These are phyloP conservation scores for Uria aalge DNA, from an alignment of 2,113 vertebrate genomes.

Conservation along the genomic window DNA sequence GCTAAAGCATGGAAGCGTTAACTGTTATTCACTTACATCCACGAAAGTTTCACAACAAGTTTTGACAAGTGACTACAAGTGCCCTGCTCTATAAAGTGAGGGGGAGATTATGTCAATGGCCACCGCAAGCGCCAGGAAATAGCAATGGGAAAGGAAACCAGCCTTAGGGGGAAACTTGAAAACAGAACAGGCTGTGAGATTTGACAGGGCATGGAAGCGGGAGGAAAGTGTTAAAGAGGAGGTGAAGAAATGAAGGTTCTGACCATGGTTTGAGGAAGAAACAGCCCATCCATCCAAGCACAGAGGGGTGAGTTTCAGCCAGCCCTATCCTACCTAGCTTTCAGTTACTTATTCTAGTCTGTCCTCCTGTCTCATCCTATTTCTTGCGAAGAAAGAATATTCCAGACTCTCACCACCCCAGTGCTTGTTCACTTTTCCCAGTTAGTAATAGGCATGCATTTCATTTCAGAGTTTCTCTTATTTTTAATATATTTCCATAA, in stretches of 20 bases:
- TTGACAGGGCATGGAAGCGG: neutral
- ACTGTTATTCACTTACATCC: neutral
- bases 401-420: neutral
- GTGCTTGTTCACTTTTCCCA: neutral
- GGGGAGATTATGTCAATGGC: neutral
- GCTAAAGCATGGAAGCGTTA: neutral
- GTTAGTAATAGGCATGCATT: neutral
- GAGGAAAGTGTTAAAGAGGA: neutral
- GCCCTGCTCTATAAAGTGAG: too few species aligned
- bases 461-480: neutral
- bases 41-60: too few species aligned
- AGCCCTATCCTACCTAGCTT: neutral
- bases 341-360: neutral
- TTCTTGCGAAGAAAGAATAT: neutral
- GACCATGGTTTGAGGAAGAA: neutral
- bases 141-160: neutral
- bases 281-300: neutral
- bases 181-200: neutral
- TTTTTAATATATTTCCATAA: conserved; percentile 46
- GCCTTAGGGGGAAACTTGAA: neutral
- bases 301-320: neutral
- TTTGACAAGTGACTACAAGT: fast-evolving
- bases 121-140: neutral
- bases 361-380: neutral
- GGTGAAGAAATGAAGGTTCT: neutral